Percentiles rank a stretch among this genome's conserved stretches.
Evolutionary conservation across 2,888 invertebrate species (phyloP).

Genomic region (Stenodema calcarata): DNA sequence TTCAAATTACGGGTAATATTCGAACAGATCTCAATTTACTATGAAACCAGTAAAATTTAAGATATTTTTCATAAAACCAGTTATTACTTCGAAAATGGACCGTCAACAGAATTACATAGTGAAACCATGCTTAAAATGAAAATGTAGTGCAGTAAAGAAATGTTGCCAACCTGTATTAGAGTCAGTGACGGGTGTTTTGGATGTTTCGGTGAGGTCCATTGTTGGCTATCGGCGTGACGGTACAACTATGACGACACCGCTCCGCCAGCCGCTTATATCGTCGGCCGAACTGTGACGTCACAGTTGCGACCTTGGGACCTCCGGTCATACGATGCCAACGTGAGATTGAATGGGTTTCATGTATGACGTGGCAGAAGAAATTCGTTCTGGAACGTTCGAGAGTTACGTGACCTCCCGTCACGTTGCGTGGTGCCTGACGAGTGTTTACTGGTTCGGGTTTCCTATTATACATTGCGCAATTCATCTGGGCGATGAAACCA

Average conservation of each 20-base stretch:
- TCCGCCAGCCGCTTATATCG: not conserved
- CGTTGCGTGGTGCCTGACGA: not conserved
- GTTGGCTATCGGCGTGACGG: not conserved
- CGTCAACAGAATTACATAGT: too few relatives aligned
- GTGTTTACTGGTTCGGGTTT: not conserved
- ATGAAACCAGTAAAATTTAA: too few relatives aligned
- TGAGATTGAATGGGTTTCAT: not conserved
- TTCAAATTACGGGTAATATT: too few relatives aligned
- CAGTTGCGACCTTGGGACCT: not conserved
- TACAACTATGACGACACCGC: constrained; percentile 13
- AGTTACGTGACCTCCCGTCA: not conserved
- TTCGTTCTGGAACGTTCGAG: not conserved
- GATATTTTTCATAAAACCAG: too few relatives aligned
- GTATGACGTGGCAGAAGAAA: not conserved
- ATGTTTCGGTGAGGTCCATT: not conserved
- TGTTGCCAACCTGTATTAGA: not conserved
- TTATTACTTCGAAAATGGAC: too few relatives aligned
- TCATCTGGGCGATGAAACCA: too few relatives aligned
- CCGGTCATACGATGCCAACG: not conserved
- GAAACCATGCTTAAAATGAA: too few relatives aligned
- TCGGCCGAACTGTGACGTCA: not conserved
- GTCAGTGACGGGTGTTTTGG: not conserved
- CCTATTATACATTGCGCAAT: too few relatives aligned
- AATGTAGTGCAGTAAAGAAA: not conserved
- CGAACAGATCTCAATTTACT: too few relatives aligned